phyloP scores from a whole-genome alignment of 2,888 invertebrate genomes.

The Drymonia ruficornis region DNA sequence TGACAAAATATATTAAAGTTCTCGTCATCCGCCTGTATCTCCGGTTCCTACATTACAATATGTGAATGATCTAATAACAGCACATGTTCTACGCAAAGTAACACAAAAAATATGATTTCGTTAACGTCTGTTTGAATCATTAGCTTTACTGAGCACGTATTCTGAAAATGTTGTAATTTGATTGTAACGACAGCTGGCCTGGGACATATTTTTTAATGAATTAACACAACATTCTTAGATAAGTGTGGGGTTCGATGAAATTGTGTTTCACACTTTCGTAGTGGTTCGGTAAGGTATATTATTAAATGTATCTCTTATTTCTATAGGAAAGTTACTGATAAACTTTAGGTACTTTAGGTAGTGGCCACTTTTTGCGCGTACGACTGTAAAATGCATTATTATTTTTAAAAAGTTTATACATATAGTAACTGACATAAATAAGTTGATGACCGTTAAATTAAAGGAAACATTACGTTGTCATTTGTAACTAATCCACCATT shows the following conservation, averaged over 20 bases:
- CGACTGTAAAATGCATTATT: no score
- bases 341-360: no score
- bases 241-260: background rate
- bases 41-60: conserved; percentile 58
- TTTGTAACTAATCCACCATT: no score
- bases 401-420: no score
- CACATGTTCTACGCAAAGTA: conserved; percentile 45
- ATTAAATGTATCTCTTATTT: no score
- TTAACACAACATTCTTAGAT: background rate
- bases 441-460: no score
- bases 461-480: no score
- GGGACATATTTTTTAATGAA: background rate
- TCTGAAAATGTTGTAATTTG: conserved; percentile 9
- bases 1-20: conserved; percentile 5
- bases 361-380: no score
- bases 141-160: conserved; percentile 26
- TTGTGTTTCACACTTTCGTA: no score
- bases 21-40: conserved; percentile 52
- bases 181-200: background rate
- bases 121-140: conserved; percentile 49
- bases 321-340: no score
- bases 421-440: no score
- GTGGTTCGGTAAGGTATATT: no score
- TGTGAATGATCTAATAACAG: conserved; percentile 65
- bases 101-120: conserved; percentile 44